A percentile compares a stretch with the other conserved stretches of the same genome.
Evolutionary conservation across 2,113 vertebrate species (phyloP).

Genomic region (Sinocyclocheilus anshuiensis): DNA sequence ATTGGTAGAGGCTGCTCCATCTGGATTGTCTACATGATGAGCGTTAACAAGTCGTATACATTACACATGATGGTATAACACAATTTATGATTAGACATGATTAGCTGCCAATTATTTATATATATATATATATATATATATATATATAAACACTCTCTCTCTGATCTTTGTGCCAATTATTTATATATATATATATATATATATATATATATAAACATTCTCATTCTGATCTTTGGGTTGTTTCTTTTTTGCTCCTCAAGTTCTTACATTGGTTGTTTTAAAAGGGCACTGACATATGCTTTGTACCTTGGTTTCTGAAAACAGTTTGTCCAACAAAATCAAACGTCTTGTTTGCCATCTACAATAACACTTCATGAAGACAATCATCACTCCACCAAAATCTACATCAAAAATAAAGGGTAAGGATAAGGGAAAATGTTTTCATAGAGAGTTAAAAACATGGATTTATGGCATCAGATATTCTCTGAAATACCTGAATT

Average conservation of each 20-base stretch:
- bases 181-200: background rate
- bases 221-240: constrained; percentile 44
- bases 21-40: constrained; percentile 69
- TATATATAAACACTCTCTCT: too few relatives aligned
- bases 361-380: constrained; percentile 76
- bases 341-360: constrained; percentile 67
- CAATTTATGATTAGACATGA: constrained; percentile 59
- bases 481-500: constrained; percentile 87
- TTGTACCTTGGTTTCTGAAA: constrained; percentile 15
- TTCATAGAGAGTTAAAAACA: constrained; percentile 80
- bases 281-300: constrained; percentile 1
- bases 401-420: constrained; percentile 76
- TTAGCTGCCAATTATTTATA: constrained; percentile 60
- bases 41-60: constrained; percentile 56
- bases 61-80: constrained; percentile 26
- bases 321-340: constrained; percentile 83
- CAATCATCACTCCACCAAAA: constrained; percentile 78
- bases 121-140: constrained; percentile 1
- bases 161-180: too few relatives aligned
- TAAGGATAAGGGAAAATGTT: constrained; percentile 72
- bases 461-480: constrained; percentile 83
- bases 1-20: constrained; percentile 54
- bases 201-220: constrained; percentile 1
- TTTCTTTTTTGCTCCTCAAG: background rate
- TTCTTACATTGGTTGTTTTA: background rate